Percentiles rank a stretch among this genome's conserved stretches.
These are phyloP conservation scores for Cyrtodaria siliqua DNA, from an alignment of 2,888 invertebrate genomes.

Conservation along the genomic window DNA sequence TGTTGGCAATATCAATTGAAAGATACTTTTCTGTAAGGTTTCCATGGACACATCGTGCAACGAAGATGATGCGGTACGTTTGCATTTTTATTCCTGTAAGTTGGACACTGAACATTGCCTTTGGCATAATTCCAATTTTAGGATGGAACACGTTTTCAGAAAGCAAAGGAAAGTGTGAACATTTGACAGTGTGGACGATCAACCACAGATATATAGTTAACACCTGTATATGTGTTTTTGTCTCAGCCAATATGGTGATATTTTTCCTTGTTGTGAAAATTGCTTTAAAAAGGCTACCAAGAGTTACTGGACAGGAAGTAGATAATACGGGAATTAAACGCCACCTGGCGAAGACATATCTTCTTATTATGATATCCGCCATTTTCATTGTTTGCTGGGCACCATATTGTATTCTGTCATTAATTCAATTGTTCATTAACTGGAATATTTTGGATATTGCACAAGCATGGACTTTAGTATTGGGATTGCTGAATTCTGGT, in stretches of 20 bases:
- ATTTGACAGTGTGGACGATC: slow-evolving; percentile 18
- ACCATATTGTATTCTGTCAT: slow-evolving; percentile 47
- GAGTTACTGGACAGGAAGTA: neutral
- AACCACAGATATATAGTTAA: slow-evolving; percentile 2
- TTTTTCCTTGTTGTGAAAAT: slow-evolving; percentile 31
- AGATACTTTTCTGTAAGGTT: slow-evolving; percentile 43
- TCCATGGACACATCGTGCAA: slow-evolving; percentile 42
- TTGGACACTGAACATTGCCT: slow-evolving; percentile 18
- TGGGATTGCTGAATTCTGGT: slow-evolving; percentile 25
- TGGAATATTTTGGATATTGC: slow-evolving; percentile 10
- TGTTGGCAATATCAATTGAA: slow-evolving; percentile 51
- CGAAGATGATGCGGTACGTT: slow-evolving; percentile 12
- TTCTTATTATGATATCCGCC: slow-evolving; percentile 41
- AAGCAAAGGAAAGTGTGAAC: slow-evolving; percentile 17
- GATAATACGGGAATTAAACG: slow-evolving; percentile 6
- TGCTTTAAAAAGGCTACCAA: slow-evolving; percentile 23
- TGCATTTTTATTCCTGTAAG: slow-evolving; percentile 19
- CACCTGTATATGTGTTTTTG: slow-evolving; percentile 9
- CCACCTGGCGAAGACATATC: slow-evolving; percentile 38
- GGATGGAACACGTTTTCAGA: slow-evolving; percentile 35
- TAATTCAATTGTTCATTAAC: slow-evolving; percentile 19
- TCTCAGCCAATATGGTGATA: slow-evolving; percentile 1
- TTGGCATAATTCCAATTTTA: slow-evolving; percentile 26
- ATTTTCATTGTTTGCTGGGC: slow-evolving; percentile 53
- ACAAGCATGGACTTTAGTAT: slow-evolving; percentile 31